A percentile compares a stretch with the other conserved stretches of the same genome.
Conservation (phyloP, 2,113 vertebrate genomes). For the Falcunculus frontatus region DNA sequence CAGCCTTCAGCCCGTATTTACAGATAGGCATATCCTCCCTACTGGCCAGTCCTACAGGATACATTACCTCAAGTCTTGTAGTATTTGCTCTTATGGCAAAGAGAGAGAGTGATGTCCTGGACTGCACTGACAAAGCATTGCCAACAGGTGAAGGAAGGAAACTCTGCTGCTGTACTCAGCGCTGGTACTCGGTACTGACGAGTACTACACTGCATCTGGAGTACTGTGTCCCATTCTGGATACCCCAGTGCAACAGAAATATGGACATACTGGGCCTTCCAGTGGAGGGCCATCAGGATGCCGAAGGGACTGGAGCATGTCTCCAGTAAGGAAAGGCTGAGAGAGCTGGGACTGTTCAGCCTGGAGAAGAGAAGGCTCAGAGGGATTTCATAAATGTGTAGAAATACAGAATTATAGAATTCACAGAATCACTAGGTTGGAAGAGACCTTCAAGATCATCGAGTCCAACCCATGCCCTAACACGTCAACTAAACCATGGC, state of each 20-base stretch:
- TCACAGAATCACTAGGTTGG: too few relatives aligned
- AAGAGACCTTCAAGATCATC: too few relatives aligned
- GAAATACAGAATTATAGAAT: too few relatives aligned
- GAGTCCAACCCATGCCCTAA: too few relatives aligned
- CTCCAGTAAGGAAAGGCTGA: neutral
- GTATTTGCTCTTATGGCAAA: neutral
- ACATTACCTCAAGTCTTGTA: neutral
- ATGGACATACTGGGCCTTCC: neutral
- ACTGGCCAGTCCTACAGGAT: neutral
- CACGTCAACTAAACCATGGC: too few relatives aligned
- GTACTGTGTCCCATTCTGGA: neutral
- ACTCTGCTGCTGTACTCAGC: neutral
- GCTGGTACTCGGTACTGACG: neutral
- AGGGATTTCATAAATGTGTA: neutral
- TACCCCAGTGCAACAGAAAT: neutral
- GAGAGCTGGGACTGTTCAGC: neutral
- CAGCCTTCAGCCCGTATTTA: neutral
- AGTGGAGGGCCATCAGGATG: neutral
- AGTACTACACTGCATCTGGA: neutral
- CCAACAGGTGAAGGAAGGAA: neutral
- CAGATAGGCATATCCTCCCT: neutral
- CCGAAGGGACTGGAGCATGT: neutral
- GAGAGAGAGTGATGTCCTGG: neutral
- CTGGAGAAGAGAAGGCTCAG: neutral
- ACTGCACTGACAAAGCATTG: neutral